These are phyloP conservation scores for Sinocyclocheilus grahami DNA, from an alignment of 2,113 vertebrate genomes.

Conservation along the genomic window DNA sequence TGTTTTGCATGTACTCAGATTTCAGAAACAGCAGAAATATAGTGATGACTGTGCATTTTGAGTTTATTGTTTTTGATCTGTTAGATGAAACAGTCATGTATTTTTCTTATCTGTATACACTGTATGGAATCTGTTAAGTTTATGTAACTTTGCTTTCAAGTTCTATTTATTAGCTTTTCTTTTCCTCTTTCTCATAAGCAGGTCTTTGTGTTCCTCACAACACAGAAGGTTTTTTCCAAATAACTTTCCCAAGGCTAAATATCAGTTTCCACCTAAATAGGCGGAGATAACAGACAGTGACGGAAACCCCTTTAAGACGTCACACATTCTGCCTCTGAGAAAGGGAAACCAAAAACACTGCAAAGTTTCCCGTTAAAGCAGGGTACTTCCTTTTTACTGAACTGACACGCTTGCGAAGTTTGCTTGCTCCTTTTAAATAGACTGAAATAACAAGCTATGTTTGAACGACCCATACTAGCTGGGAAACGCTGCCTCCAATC, in stretches of 20 bases:
- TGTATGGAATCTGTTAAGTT: too few species aligned
- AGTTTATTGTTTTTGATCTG: not conserved
- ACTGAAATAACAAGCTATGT: not conserved
- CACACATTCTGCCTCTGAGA: conserved; percentile 41
- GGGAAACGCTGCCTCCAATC: not conserved
- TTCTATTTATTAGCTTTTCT: not conserved
- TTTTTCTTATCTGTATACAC: too few species aligned
- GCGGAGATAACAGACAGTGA: conserved; percentile 7
- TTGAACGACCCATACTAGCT: not conserved
- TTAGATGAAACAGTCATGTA: too few species aligned
- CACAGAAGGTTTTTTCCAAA: conserved; percentile 14
- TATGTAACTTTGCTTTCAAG: not conserved
- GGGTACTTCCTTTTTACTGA: conserved; percentile 66
- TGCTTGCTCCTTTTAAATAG: conserved; percentile 46
- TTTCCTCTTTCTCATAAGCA: conserved; percentile 38
- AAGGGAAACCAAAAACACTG: conserved; percentile 67
- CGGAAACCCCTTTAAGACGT: conserved; percentile 62
- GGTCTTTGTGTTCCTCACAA: not conserved
- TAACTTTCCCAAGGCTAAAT: conserved; percentile 31
- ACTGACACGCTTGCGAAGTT: conserved; percentile 35
- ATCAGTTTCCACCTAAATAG: conserved; percentile 47
- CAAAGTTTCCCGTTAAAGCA: conserved; percentile 68
- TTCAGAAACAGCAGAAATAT: not conserved
- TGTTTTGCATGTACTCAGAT: not conserved
- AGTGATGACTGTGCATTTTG: not conserved